phyloP scores from a whole-genome alignment of 1,140 invertebrate genomes.

The Lasaia peninsularis region DNA sequence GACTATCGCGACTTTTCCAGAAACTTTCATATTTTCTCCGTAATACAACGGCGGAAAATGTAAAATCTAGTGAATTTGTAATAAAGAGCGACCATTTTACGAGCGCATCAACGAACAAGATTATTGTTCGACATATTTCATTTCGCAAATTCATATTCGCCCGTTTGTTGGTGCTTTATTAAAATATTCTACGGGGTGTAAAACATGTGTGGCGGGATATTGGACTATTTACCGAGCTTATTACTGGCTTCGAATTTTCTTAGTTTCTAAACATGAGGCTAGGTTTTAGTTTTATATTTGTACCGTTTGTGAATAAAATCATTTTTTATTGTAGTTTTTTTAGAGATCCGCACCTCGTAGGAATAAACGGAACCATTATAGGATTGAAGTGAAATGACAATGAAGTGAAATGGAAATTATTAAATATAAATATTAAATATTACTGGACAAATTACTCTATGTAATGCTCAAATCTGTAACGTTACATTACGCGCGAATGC shows the following conservation, averaged over 20 bases:
- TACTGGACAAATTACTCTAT: too few species aligned
- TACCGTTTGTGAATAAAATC: too few species aligned
- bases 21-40: not conserved
- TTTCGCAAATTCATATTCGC: slow-evolving; percentile 22
- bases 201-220: slow-evolving; percentile 30
- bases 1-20: not conserved
- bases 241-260: not conserved
- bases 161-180: slow-evolving; percentile 34
- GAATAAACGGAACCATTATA: too few species aligned
- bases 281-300: too few species aligned
- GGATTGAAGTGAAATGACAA: too few species aligned
- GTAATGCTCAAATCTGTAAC: too few species aligned
- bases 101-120: slow-evolving; percentile 29
- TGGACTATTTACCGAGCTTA: slow-evolving; percentile 13
- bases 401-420: too few species aligned
- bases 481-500: too few species aligned
- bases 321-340: too few species aligned
- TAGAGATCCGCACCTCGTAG: too few species aligned
- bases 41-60: not conserved
- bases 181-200: slow-evolving; percentile 34
- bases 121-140: slow-evolving; percentile 37
- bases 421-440: too few species aligned
- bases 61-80: slow-evolving; percentile 7
- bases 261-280: not conserved
- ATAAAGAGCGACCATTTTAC: slow-evolving; percentile 22